A percentile compares a stretch with the other conserved stretches of the same genome.
phyloP scores from a whole-genome alignment of 2,888 invertebrate species.

The Heliconius charithonia region DNA sequence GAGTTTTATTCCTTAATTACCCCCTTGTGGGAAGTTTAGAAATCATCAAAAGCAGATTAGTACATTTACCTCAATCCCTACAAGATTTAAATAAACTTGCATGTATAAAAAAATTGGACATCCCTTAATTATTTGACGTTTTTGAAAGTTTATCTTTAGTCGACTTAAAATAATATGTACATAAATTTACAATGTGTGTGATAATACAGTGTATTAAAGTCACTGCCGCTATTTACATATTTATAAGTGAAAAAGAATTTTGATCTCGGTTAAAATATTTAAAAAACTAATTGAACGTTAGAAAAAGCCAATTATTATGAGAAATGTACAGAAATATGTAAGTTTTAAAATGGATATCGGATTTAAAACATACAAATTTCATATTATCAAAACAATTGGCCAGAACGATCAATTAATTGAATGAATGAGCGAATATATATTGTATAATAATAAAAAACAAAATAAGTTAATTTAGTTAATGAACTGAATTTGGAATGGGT shows the following conservation, averaged over 20 bases:
- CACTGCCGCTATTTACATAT: conserved; percentile 4
- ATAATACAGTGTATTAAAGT: neutral
- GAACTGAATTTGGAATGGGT: neutral
- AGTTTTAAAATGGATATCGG: neutral
- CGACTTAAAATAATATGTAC: conserved; percentile 2
- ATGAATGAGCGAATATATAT: neutral
- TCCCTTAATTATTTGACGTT: conserved; percentile 4
- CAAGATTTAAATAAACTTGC: neutral
- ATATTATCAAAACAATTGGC: neutral
- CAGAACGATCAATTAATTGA: neutral
- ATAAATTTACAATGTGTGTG: conserved; percentile 14
- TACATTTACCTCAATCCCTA: conserved; percentile 13
- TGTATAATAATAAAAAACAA: neutral
- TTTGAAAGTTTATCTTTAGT: conserved; percentile 5
- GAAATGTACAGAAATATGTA: neutral
- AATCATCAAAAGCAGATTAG: conserved; percentile 15
- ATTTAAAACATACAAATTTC: conserved; percentile 5
- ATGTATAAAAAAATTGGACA: neutral
- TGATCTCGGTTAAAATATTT: neutral
- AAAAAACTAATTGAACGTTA: neutral
- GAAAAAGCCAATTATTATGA: neutral
- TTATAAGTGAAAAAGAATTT: neutral
- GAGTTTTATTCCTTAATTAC: conserved; percentile 16
- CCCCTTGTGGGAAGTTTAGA: conserved; percentile 9
- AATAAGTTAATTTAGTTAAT: neutral